A percentile compares a stretch with the other conserved stretches of the same genome.
Conservation (phyloP, 2,888 invertebrate species). For the Trissolcus japonicus region DNA sequence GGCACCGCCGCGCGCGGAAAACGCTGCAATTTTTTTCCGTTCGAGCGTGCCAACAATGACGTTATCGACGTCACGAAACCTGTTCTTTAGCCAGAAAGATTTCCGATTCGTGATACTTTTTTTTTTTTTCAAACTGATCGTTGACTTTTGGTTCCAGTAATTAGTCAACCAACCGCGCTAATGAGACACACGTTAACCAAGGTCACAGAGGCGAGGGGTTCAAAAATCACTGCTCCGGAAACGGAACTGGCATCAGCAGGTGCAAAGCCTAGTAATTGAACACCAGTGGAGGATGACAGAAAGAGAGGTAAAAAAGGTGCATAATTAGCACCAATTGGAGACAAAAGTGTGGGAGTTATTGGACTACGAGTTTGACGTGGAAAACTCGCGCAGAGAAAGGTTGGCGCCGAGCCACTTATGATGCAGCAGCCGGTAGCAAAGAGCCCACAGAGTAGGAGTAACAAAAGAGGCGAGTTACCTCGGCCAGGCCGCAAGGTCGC, state of each 20-base stretch:
- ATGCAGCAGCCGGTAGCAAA: conserved; percentile 21
- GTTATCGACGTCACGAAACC: conserved; percentile 15
- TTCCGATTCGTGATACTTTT: no score
- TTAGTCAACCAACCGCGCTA: no score
- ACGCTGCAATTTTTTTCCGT: conserved; percentile 40
- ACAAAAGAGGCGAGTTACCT: conserved; percentile 54
- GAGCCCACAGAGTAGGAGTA: conserved; percentile 40
- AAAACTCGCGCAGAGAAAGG: conserved; percentile 17
- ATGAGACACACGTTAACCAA: no score
- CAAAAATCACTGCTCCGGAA: background rate
- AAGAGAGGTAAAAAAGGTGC: no score
- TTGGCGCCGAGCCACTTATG: conserved; percentile 28
- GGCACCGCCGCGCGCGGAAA: conserved; percentile 54
- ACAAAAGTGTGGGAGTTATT: background rate
- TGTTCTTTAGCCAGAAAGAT: no score
- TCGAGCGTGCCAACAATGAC: conserved; percentile 21
- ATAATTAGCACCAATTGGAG: no score
- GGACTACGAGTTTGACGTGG: background rate
- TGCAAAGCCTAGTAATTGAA: background rate
- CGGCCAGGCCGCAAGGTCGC: conserved; percentile 65
- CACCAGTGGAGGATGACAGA: background rate
- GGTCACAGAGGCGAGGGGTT: no score
- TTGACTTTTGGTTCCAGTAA: no score
- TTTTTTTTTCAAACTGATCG: no score
- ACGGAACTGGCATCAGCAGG: background rate